Base-by-base conservation (phyloP, 2,797 vertebrate species). In the Chaetodon trifasciatus region DNA sequence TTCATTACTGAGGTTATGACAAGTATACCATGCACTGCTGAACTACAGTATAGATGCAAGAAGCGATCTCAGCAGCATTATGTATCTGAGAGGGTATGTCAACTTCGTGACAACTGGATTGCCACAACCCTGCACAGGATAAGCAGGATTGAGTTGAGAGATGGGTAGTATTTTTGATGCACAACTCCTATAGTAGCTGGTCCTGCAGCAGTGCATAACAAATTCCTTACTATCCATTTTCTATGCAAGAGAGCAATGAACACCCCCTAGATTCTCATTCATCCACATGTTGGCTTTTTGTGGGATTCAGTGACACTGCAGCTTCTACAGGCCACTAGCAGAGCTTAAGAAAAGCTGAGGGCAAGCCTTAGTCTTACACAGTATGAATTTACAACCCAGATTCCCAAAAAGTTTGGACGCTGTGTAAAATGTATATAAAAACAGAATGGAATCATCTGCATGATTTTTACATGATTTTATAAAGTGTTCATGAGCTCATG, bases 1-100 rank as follows among this genome's bases (percentile, higher is more conserved):
- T 62, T 79, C 52, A 52, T 50, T 68, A 40, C 37, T 2, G 32
- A 50, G 64, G 23, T 21, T 40, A 66, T 28, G 50, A 46, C 32
- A 61, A 32, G 28, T 6, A 44, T 44, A 9, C 21, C 21, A 50
- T 40, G 13, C 23, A 50, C 40, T 24, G 23, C 61, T 70, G 32
- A 65, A 23, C 37, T 24, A 32, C 3, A 37, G 37, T 13, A n/a
- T 52, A 6, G 40, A 60, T 47, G 8, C 44, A 55, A 24, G 16
- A 44, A 35, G 55, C 0, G 1, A 39, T 15, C 8, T 21, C 39
- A 62, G 19, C 0, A 50, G 63, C 42, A 67, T 13, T 42, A 23
- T 19, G 24, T n/a, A 56, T 47, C 32, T 39, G 47, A 1, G 28
- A 44, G 61, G 16, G 1, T 28, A 32, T 61, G 10, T 13, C 35